Evolutionary conservation across 1,140 invertebrate genomes (phyloP).

Genomic region (Drosophila azteca): DNA sequence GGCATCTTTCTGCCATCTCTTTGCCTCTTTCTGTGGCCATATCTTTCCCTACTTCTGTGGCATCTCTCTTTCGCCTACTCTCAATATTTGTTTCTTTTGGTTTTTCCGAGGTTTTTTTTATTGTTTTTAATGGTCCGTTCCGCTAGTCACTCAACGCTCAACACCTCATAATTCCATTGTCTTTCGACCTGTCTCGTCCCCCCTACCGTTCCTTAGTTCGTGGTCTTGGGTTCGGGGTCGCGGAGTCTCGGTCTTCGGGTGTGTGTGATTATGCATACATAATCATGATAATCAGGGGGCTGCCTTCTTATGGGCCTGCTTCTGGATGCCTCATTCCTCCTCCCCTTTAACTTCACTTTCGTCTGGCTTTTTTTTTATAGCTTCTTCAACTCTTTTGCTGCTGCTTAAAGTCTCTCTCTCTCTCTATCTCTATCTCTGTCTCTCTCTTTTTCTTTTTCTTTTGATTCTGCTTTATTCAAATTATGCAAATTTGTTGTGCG

Average conservation of each 20-base stretch:
- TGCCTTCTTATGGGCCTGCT: slow-evolving; percentile 50
- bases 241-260: slow-evolving; percentile 7
- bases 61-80: background rate
- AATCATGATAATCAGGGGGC: slow-evolving; percentile 69
- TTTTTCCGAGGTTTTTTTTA: slow-evolving; percentile 31
- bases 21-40: slow-evolving; percentile 21
- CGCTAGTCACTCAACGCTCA: slow-evolving; percentile 75
- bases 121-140: slow-evolving; percentile 55
- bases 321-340: slow-evolving; percentile 23
- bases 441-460: slow-evolving; percentile 12
- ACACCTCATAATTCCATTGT: slow-evolving; percentile 82
- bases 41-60: slow-evolving; percentile 15
- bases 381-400: slow-evolving; percentile 13
- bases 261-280: slow-evolving; percentile 71
- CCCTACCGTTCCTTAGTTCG: too few species aligned
- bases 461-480: slow-evolving; percentile 34
- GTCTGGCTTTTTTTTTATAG: slow-evolving; percentile 24
- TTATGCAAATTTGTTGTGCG: slow-evolving; percentile 70
- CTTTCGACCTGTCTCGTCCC: slow-evolving; percentile 57
- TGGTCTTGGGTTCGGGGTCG: too few species aligned
- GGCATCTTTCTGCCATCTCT: background rate
- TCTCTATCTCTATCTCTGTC: slow-evolving; percentile 8
- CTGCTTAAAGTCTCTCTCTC: slow-evolving; percentile 14
- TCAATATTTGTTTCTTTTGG: slow-evolving; percentile 9
- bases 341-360: slow-evolving; percentile 78